These are phyloP conservation scores for Eleutherodactylus coqui DNA, from an alignment of 2,797 vertebrate species.

Conservation along the genomic window DNA sequence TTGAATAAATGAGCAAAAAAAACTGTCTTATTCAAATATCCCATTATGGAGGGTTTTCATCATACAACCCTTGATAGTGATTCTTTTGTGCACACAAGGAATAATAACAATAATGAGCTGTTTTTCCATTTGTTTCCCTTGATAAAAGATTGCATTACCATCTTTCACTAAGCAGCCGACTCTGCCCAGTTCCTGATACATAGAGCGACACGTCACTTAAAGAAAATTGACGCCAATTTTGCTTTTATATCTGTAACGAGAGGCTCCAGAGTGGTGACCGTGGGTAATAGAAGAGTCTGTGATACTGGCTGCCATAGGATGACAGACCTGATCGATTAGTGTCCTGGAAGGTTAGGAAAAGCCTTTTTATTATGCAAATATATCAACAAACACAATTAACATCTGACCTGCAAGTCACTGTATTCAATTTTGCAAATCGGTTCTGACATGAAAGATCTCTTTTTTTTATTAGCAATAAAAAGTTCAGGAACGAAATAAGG, in stretches of 20 bases:
- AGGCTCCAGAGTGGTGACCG: constrained; percentile 19
- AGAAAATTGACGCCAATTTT: constrained; percentile 25
- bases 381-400: constrained; percentile 36
- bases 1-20: not conserved
- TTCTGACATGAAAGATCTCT: not conserved
- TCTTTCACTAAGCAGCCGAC: constrained; percentile 65
- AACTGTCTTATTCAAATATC: not conserved
- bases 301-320: constrained; percentile 14
- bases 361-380: constrained; percentile 35
- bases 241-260: constrained; percentile 59
- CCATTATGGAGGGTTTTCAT: constrained; percentile 61
- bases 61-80: constrained; percentile 46
- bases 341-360: constrained; percentile 18
- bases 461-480: not conserved
- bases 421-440: not conserved
- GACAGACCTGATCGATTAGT: constrained; percentile 42
- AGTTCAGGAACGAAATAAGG: not conserved
- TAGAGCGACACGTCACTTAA: constrained; percentile 17
- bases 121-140: constrained; percentile 68
- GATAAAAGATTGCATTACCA: constrained; percentile 67
- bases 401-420: constrained; percentile 22
- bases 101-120: constrained; percentile 62
- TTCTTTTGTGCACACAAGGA: constrained; percentile 46
- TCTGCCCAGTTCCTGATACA: constrained; percentile 66
- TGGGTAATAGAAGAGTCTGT: constrained; percentile 40